Percentiles rank a stretch among this genome's conserved stretches.
phyloP scores from a whole-genome alignment of 2,797 vertebrate species.

The Gambusia yucatana region DNA sequence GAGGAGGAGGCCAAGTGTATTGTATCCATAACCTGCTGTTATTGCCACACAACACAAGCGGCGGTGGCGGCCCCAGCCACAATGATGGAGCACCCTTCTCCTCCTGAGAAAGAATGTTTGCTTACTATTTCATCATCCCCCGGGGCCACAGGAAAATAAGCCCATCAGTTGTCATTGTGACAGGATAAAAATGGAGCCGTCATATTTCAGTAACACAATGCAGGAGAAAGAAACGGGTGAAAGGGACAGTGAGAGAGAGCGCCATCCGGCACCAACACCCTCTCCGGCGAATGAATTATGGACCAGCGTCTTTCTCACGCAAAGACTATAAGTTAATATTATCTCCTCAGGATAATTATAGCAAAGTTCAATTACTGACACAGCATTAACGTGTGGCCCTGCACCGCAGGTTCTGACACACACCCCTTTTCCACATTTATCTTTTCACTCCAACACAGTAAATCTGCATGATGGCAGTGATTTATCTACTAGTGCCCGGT shows the following conservation, averaged over 20 bases:
- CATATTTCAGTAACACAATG: slow-evolving; percentile 99
- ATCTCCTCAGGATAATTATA: slow-evolving; percentile 99
- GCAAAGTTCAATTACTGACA: slow-evolving; percentile 98
- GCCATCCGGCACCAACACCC: slow-evolving; percentile 78
- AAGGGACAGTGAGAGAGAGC: slow-evolving; percentile 65
- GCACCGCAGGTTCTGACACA: slow-evolving; percentile 87
- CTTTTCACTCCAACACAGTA: slow-evolving; percentile 89
- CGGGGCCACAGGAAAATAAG: slow-evolving; percentile 95
- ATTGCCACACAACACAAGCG: slow-evolving; percentile 79
- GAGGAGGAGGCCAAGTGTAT: slow-evolving; percentile 76
- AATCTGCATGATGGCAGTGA: slow-evolving; percentile 94
- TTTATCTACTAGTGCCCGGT: slow-evolving; percentile 88
- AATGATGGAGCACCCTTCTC: slow-evolving; percentile 92
- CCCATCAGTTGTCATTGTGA: slow-evolving; percentile 99
- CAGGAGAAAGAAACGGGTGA: slow-evolving; percentile 73
- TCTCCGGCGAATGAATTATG: slow-evolving; percentile 92
- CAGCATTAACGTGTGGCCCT: slow-evolving; percentile 86
- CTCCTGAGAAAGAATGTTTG: slow-evolving; percentile 93
- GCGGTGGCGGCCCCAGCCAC: slow-evolving; percentile 76
- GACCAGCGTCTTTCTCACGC: slow-evolving; percentile 85
- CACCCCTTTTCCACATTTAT: slow-evolving; percentile 91
- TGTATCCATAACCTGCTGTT: slow-evolving; percentile 78
- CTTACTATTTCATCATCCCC: slow-evolving; percentile 98
- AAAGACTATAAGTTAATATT: slow-evolving; percentile 96
- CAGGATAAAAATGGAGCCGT: slow-evolving; percentile 99